phyloP scores from a whole-genome alignment of 2,797 vertebrate species.

The Haliaeetus vocifer region DNA sequence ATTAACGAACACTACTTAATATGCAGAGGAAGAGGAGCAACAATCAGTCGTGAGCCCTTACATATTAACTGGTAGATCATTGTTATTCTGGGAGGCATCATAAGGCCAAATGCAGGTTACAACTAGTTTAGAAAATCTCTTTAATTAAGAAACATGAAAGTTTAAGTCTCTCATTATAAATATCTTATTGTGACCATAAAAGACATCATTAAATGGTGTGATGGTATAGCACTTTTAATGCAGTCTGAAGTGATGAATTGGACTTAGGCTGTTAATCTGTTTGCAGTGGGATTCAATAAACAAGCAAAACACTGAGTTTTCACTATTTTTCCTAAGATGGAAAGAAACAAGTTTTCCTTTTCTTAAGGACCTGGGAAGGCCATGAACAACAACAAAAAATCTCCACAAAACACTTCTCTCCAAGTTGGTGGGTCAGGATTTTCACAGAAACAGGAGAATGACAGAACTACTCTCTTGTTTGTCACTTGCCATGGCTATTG shows the following conservation, averaged over 20 bases:
- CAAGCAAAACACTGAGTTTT: background rate
- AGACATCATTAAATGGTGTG: conserved; percentile 53
- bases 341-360: background rate
- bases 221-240: conserved; percentile 38
- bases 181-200: conserved; percentile 64
- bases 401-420: background rate
- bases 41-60: conserved; percentile 65
- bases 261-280: background rate
- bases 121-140: conserved; percentile 71
- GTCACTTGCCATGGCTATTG: background rate
- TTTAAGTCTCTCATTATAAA: conserved; percentile 72
- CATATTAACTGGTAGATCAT: conserved; percentile 69
- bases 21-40: conserved; percentile 69
- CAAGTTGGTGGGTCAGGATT: background rate
- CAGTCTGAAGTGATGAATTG: conserved; percentile 24
- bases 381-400: background rate
- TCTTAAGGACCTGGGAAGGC: background rate
- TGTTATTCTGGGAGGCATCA: conserved; percentile 68
- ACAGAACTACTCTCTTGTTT: background rate
- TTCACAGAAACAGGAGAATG: background rate
- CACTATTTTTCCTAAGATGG: background rate
- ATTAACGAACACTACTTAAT: conserved; percentile 70
- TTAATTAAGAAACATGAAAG: conserved; percentile 73
- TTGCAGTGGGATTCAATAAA: background rate
- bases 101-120: conserved; percentile 72